A percentile compares a stretch with the other conserved stretches of the same genome.
phyloP scores from a whole-genome alignment of 2,797 vertebrate species.

The Chromobotia macracanthus region DNA sequence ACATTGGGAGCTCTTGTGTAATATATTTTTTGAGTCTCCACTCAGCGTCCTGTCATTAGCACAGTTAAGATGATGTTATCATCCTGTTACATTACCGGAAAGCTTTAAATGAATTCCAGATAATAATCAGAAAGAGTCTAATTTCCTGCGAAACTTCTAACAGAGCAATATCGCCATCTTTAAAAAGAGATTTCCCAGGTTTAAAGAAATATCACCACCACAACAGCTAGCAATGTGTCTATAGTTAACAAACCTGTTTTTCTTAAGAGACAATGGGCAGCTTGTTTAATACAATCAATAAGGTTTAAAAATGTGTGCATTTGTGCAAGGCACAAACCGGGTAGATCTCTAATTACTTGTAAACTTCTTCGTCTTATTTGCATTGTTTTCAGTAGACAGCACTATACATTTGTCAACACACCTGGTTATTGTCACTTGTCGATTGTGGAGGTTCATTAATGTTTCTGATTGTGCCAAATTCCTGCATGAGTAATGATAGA shows the following conservation, averaged over 20 bases:
- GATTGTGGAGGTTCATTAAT: conserved; percentile 18
- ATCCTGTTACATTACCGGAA: background rate
- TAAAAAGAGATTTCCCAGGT: background rate
- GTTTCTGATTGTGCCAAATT: background rate
- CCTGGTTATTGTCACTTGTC: conserved; percentile 19
- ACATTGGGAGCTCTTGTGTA: background rate
- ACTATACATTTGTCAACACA: background rate
- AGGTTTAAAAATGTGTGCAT: background rate
- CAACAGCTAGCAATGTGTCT: background rate
- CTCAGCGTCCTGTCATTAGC: background rate
- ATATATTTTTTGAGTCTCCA: background rate
- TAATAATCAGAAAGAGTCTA: background rate
- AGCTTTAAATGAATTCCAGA: background rate
- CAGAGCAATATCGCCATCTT: background rate
- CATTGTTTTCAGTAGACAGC: background rate
- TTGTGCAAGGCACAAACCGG: background rate
- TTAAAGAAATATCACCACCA: background rate
- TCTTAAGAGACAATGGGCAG: background rate
- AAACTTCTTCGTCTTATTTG: background rate
- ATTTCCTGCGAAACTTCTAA: background rate
- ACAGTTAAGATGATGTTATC: background rate
- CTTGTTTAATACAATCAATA: background rate
- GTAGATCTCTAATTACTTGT: background rate
- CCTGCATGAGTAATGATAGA: conserved; percentile 6
- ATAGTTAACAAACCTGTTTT: conserved; percentile 1